Base-by-base conservation (phyloP, 2,888 invertebrate genomes). In the Plagodis pulveraria region DNA sequence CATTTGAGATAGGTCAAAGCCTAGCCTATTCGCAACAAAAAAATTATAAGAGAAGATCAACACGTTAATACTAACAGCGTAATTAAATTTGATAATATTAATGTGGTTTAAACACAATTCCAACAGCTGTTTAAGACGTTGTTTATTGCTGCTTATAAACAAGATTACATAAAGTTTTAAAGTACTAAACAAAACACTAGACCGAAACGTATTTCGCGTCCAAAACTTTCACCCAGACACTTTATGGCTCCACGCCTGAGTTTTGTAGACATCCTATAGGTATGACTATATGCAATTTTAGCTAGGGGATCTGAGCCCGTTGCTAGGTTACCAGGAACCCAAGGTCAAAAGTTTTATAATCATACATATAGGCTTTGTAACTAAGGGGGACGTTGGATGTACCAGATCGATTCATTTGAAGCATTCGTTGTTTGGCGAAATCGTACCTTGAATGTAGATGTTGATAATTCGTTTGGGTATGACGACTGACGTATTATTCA, bases 241-340 rank as follows among this genome's bases (percentile, higher is more conserved):
- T 84, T 85, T 76, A 72, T 87, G 80, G 71, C 84, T 87, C 81
- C 86, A 67, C 65, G 78, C 76, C 66, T 63, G 54, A 51, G 68
- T 65, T 67, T 77, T 82, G 73, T 87, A 91, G 89, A 80, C 72
- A 70, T 76, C 81, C 85, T 89, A 84, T 90, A 87, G 80, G 84
- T 91, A 90, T 87, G 83, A 83, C 84, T 84, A 86, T 86, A 80
- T 84, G 76, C 76, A 86, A 88, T 86, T 88, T 86, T 86, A 83
- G 78, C 80, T 83, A 84, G 90, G 91, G 91, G 90, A 83, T 79
- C 86, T 83, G 83, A 78, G 83, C 78, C 75, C 85, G 91, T 91
- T 90, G 91, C 90, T 89, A 89, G 86, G 91, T 84, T 87, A 90
- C 89, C 81, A 80, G 83, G 84, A 80, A 78, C 83, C 88, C 91